A percentile compares a stretch with the other conserved stretches of the same genome.
Evolutionary conservation across 2,797 vertebrate species (phyloP).

Genomic region (Enteromius treurensis): DNA sequence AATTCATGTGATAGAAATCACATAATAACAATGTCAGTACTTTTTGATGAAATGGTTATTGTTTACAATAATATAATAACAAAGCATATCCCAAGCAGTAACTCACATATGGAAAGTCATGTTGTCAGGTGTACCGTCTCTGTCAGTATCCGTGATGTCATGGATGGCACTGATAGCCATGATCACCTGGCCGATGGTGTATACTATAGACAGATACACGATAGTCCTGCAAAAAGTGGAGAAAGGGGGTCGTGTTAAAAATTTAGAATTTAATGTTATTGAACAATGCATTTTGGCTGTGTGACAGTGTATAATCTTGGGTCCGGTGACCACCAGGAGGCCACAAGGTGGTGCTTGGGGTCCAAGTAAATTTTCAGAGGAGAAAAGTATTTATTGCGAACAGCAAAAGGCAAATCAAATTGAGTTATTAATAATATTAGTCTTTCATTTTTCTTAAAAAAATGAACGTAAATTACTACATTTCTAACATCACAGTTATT

Average conservation of each 20-base stretch:
- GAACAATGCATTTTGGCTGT: background rate
- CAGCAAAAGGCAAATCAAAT: background rate
- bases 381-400: background rate
- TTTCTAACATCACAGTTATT: background rate
- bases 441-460: background rate
- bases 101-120: conserved; percentile 85
- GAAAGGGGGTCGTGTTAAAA: background rate
- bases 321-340: background rate
- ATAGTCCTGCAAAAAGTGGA: conserved; percentile 84
- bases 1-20: background rate
- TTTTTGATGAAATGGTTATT: background rate
- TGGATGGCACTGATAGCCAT: conserved; percentile 84
- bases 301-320: background rate
- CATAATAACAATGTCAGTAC: background rate
- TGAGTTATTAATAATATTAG: background rate
- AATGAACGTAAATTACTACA: background rate
- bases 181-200: conserved; percentile 82
- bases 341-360: background rate
- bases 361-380: background rate
- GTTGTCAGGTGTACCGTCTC: conserved; percentile 75
- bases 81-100: background rate
- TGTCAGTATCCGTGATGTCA: conserved; percentile 82
- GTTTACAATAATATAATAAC: background rate
- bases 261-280: conserved; percentile 8
- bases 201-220: conserved; percentile 89